These are phyloP conservation scores for Coracopsis vasa DNA, from an alignment of 2,113 vertebrate species.

Conservation along the genomic window DNA sequence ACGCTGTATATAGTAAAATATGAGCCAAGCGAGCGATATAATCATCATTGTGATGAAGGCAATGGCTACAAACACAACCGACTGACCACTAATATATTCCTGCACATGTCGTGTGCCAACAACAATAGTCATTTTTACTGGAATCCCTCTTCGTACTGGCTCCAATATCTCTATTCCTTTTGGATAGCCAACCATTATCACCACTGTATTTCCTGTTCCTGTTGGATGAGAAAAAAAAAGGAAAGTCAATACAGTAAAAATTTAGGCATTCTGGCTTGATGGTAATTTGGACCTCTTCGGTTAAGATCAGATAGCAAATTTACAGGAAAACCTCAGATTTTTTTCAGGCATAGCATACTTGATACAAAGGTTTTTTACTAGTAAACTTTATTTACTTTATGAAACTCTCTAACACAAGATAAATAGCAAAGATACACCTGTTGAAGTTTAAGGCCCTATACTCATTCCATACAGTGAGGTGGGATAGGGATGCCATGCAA, in stretches of 20 bases:
- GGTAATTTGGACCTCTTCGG: background rate
- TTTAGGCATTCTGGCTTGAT: background rate
- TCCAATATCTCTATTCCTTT: slow-evolving; percentile 81
- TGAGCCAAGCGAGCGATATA: slow-evolving; percentile 79
- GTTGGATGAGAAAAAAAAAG: background rate
- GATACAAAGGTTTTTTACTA: background rate
- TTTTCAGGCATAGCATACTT: background rate
- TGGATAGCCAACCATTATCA: slow-evolving; percentile 82
- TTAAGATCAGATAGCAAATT: background rate
- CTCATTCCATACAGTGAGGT: background rate
- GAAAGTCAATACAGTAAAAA: background rate
- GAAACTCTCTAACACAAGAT: background rate
- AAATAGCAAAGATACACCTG: background rate
- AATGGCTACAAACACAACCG: slow-evolving; percentile 80
- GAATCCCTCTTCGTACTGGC: slow-evolving; percentile 75
- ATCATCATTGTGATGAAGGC: slow-evolving; percentile 85
- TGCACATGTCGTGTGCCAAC: slow-evolving; percentile 76
- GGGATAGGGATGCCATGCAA: background rate
- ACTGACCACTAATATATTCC: slow-evolving; percentile 78
- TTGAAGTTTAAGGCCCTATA: background rate
- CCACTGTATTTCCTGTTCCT: slow-evolving; percentile 80
- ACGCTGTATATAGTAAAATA: slow-evolving; percentile 83
- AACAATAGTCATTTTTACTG: slow-evolving; percentile 74
- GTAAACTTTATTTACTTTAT: background rate
- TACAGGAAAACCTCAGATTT: background rate